Conservation (phyloP, 2,113 vertebrate species). For the Malurus cyaneus region DNA sequence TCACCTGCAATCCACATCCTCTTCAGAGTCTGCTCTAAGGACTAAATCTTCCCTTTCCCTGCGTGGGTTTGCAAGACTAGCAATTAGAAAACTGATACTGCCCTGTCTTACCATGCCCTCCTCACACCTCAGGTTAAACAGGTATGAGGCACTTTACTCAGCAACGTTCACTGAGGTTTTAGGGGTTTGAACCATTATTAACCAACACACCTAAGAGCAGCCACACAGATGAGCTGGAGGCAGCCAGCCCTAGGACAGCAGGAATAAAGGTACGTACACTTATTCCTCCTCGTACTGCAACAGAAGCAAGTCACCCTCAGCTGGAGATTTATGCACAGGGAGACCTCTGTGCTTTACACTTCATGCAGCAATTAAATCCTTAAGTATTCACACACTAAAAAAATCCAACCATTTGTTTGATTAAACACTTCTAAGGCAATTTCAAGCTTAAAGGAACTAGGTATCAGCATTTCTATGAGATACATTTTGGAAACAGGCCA, state of each 20-base stretch:
- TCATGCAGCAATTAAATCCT: background rate
- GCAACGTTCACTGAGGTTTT: background rate
- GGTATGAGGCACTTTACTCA: background rate
- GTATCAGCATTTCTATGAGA: background rate
- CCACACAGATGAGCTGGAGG: background rate
- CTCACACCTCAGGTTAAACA: background rate
- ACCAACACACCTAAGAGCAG: background rate
- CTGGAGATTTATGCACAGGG: background rate
- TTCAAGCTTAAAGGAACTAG: background rate
- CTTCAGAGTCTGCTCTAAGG: background rate
- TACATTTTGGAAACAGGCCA: background rate
- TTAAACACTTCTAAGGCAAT: slow-evolving; percentile 12
- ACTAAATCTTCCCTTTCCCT: background rate
- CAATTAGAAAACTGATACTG: background rate
- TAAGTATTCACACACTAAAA: background rate
- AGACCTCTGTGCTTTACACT: background rate
- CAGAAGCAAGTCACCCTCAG: background rate
- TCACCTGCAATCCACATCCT: fast-evolving
- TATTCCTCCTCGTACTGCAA: background rate
- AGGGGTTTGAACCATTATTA: background rate
- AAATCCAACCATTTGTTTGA: background rate
- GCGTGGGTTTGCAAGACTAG: background rate
- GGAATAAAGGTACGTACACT: background rate
- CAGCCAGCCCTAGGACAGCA: background rate
- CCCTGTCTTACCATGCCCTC: fast-evolving